A percentile compares a stretch with the other conserved stretches of the same genome.
These are phyloP conservation scores for Mola mola DNA, from an alignment of 2,113 vertebrate genomes.

Conservation along the genomic window DNA sequence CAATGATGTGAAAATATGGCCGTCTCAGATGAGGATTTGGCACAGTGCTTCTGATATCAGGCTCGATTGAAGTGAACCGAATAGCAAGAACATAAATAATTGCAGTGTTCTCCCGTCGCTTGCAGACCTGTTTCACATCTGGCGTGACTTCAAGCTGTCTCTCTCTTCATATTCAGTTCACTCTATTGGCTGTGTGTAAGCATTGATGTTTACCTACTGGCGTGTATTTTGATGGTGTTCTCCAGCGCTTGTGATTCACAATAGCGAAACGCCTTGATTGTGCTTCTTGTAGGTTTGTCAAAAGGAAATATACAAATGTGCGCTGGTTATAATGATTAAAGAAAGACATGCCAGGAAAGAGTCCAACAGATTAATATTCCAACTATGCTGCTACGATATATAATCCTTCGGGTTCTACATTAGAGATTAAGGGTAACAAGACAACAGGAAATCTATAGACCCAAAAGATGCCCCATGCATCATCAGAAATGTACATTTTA, in stretches of 20 bases:
- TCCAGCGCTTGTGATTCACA: constrained; percentile 38
- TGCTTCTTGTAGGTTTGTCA: constrained; percentile 40
- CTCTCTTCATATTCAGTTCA: constrained; percentile 37
- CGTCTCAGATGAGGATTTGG: constrained; percentile 59
- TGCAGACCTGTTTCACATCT: constrained; percentile 58
- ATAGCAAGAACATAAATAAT: constrained; percentile 29
- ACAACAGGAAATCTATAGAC: constrained; percentile 16
- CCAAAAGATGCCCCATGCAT: constrained; percentile 21
- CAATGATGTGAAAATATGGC: constrained; percentile 25
- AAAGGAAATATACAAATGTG: constrained; percentile 19
- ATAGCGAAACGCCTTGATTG: constrained; percentile 44
- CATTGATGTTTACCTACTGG: constrained; percentile 52
- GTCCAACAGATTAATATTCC: constrained; percentile 38
- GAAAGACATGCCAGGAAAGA: constrained; percentile 21
- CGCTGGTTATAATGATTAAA: constrained; percentile 30
- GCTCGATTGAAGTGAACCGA: constrained; percentile 36
- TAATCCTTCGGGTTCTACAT: constrained; percentile 47
- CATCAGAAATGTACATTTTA: constrained; percentile 32
- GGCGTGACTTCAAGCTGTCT: constrained; percentile 54
- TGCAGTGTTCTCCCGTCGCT: constrained; percentile 50
- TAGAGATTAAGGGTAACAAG: constrained; percentile 19
- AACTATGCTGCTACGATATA: constrained; percentile 67
- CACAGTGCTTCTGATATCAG: constrained; percentile 38
- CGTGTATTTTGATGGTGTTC: constrained; percentile 37
- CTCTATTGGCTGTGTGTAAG: constrained; percentile 45